Evolutionary conservation across 2,113 vertebrate genomes (phyloP).

Genomic region (Nothocercus nigrocapillus): DNA sequence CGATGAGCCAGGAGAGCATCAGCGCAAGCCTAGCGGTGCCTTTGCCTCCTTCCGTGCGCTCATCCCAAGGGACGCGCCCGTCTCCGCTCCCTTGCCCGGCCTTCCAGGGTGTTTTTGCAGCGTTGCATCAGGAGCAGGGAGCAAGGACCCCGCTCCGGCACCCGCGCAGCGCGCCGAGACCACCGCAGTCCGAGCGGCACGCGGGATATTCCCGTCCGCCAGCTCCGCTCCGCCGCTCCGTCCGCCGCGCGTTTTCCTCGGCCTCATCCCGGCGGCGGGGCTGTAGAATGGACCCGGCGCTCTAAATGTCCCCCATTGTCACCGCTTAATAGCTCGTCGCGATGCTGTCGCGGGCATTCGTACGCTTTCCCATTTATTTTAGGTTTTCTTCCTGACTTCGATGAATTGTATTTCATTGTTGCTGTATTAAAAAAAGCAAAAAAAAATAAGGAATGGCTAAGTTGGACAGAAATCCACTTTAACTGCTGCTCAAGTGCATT

Average conservation of each 20-base stretch:
- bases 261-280: slow-evolving; percentile 43
- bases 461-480: slow-evolving; percentile 16
- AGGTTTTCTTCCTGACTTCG: slow-evolving; percentile 24
- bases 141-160: no score
- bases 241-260: slow-evolving; percentile 52
- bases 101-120: no score
- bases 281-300: slow-evolving; percentile 60
- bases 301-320: slow-evolving; percentile 73
- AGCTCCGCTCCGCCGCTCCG: slow-evolving; percentile 58
- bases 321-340: slow-evolving; percentile 35
- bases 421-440: slow-evolving; percentile 6
- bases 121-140: no score
- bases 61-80: no score
- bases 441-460: slow-evolving; percentile 48
- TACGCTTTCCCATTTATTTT: background rate
- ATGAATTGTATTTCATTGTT: slow-evolving; percentile 68
- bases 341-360: slow-evolving; percentile 40
- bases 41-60: no score
- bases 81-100: no score
- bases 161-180: background rate
- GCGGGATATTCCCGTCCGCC: background rate
- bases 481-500: slow-evolving; percentile 19
- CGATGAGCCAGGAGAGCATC: no score
- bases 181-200: no score
- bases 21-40: no score